Conservation (phyloP, 2,113 vertebrate genomes). For the Chionodraco myersi region DNA sequence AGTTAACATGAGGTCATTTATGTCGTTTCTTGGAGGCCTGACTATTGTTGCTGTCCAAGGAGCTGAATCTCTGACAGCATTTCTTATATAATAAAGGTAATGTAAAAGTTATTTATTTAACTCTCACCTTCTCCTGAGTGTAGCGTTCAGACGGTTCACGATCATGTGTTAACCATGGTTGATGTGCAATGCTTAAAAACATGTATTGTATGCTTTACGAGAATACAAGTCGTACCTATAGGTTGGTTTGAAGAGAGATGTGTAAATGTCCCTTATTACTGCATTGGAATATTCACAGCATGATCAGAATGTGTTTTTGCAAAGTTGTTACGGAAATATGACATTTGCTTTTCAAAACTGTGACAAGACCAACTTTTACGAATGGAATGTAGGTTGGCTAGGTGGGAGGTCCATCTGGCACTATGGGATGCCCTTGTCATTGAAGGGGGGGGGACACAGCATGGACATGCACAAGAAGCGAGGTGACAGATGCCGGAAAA, state of each 20-base stretch:
- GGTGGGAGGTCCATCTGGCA: constrained; percentile 81
- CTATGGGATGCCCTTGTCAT: constrained; percentile 77
- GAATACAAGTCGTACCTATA: too few relatives aligned
- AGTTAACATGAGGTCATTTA: neutral
- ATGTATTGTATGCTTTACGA: too few relatives aligned
- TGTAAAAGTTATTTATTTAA: neutral
- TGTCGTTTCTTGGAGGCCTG: neutral
- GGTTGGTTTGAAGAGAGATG: neutral
- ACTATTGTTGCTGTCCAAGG: constrained; percentile 51
- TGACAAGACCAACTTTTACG: constrained; percentile 75
- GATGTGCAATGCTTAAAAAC: too few relatives aligned
- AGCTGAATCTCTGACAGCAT: constrained; percentile 40
- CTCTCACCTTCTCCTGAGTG: neutral
- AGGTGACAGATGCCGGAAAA: constrained; percentile 76
- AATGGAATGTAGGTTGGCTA: constrained; percentile 59
- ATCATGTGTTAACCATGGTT: neutral
- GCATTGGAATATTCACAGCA: constrained; percentile 30
- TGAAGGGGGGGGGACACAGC: constrained; percentile 63
- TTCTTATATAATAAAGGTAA: too few relatives aligned
- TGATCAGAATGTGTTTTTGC: constrained; percentile 42
- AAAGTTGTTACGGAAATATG: constrained; percentile 22
- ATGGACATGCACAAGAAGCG: constrained; percentile 67
- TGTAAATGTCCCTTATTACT: neutral
- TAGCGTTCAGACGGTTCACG: neutral
- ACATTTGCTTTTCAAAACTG: constrained; percentile 67